Conservation (phyloP, 2,888 invertebrate genomes). For the Spodoptera littoralis region DNA sequence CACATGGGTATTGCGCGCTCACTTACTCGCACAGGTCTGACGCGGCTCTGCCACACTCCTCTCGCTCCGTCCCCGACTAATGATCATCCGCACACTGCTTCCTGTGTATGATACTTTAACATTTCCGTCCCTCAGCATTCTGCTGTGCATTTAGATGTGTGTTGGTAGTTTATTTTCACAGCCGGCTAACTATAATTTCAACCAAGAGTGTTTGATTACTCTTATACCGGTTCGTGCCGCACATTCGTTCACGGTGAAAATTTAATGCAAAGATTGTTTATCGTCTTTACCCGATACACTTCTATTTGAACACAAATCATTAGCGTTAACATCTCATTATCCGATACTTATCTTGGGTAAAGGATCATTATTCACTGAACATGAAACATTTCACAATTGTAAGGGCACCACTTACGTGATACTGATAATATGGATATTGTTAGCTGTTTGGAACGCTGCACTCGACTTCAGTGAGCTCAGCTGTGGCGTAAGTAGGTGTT, state of each 20-base stretch:
- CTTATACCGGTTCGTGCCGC: slow-evolving; percentile 7
- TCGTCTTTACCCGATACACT: slow-evolving; percentile 13
- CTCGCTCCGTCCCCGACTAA: slow-evolving; percentile 58
- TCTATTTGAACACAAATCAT: slow-evolving; percentile 28
- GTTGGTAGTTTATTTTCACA: slow-evolving; percentile 5
- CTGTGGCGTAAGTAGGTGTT: slow-evolving; percentile 17
- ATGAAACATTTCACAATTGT: slow-evolving; percentile 3
- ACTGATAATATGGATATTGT: background rate
- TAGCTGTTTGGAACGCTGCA: slow-evolving; percentile 4
- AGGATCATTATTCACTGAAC: slow-evolving; percentile 23
- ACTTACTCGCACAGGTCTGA: slow-evolving; percentile 89
- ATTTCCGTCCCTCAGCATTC: slow-evolving; percentile 19
- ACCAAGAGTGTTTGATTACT: background rate
- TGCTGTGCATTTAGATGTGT: slow-evolving; percentile 22
- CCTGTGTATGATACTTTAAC: slow-evolving; percentile 62
- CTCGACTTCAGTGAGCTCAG: slow-evolving; percentile 5
- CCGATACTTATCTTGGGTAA: slow-evolving; percentile 25
- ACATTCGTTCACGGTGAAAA: slow-evolving; percentile 2
- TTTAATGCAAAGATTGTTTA: slow-evolving; percentile 5
- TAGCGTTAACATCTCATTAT: slow-evolving; percentile 36
- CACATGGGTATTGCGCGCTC: slow-evolving; percentile 89
- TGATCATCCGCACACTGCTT: slow-evolving; percentile 61
- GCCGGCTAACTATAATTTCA: background rate
- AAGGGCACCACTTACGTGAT: slow-evolving; percentile 13
- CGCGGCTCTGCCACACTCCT: slow-evolving; percentile 73